Evolutionary conservation across 2,113 vertebrate genomes (phyloP), one percentile per base, ranked within the genome.

Genomic region (Odocoileus hemionus): DNA sequence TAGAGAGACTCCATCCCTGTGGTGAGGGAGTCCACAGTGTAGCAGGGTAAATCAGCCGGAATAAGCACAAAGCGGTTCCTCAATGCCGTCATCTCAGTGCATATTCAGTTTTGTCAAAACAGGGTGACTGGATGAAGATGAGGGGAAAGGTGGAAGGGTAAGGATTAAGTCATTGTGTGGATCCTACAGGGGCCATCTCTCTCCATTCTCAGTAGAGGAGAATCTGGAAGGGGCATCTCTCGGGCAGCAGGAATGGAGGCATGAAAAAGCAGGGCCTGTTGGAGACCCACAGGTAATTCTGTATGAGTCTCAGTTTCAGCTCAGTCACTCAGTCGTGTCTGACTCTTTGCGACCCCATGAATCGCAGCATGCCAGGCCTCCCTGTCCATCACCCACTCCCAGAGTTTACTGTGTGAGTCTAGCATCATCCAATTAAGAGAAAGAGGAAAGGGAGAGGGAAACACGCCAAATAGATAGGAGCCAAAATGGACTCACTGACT

Each of bases 381-480:
- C 47, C 47, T 50, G 47, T 50, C 47, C 47, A 50, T 50, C 47
- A 2, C 47, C 47, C 47, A 14, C 47, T 50, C 47, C 47, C 47
- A 50, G 47, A 50, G 47, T 50, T 50, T 50, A 50, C 55, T 50
- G 6, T 30, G 11, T 17, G 58, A 64, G 30, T 80, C 89, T 74
- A 55, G 11, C 6, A 43, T 8, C 80, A 14, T 36, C 12, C 64
- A 95, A 0, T 79, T 26, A 67, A 93, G 78, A 55, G 47, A 45
- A 84, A 89, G 39, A 83, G 5, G 13, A 23, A 33, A 78, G 16
- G 6, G 13, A 50, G 16, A 86, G 33, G 10, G 14, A 84, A 88
- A 30, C 6, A 50, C 0, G 0, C 8, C 54, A 83, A 25, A 33
- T 2, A 58, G 11, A 88, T 9, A 39, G 70, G 3, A 25, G 25